Conservation (phyloP, 2,113 vertebrate species). For the Halichoerus grypus region DNA sequence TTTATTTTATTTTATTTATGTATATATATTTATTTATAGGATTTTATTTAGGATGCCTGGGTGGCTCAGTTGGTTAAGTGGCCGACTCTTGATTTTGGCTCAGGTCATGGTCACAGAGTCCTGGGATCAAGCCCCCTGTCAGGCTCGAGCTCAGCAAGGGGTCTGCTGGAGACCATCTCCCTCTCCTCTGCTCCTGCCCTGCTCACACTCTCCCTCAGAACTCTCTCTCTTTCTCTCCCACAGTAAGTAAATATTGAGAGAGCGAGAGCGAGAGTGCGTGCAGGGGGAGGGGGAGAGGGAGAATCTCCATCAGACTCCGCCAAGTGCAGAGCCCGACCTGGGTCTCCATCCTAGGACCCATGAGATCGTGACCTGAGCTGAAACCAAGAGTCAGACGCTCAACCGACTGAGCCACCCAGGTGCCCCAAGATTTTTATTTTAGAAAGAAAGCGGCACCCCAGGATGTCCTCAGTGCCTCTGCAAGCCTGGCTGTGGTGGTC, state of each 20-base stretch:
- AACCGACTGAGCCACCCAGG: neutral
- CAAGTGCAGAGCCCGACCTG: neutral
- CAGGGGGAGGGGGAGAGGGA: neutral
- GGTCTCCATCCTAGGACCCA: neutral
- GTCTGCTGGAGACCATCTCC: neutral
- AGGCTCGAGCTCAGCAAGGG: neutral
- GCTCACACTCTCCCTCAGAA: too few relatives aligned
- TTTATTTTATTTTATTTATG: neutral
- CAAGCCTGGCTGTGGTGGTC: fast-evolving
- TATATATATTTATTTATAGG: neutral
- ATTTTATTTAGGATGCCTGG: neutral
- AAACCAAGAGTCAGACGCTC: neutral
- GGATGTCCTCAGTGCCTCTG: too few relatives aligned
- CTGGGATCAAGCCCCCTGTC: neutral
- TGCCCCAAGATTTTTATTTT: neutral
- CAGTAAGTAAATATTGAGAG: neutral
- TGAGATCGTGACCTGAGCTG: neutral
- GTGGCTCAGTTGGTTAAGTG: neutral
- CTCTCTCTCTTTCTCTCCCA: neutral
- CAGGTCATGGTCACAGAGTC: neutral
- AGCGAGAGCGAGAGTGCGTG: neutral
- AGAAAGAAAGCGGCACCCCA: neutral
- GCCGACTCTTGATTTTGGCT: neutral
- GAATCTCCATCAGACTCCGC: neutral
- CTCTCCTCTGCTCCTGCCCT: neutral